phyloP scores from a whole-genome alignment of 2,113 vertebrate genomes.

The Pygathrix nemaeus region DNA sequence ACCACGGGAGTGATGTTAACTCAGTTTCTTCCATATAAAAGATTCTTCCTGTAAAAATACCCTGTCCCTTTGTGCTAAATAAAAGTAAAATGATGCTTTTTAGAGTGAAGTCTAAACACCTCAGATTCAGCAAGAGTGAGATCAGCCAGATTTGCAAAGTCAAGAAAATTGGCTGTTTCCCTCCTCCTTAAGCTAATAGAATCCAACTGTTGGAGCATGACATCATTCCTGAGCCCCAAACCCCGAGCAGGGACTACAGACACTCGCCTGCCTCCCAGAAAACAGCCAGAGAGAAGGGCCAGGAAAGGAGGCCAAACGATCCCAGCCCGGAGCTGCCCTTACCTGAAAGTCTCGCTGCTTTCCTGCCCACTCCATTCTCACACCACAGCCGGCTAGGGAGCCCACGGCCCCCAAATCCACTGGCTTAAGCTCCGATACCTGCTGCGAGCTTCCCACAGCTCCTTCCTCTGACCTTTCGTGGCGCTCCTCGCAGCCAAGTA shows the following conservation, averaged over 20 bases:
- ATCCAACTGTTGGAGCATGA: constrained; percentile 86
- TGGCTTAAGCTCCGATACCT: constrained; percentile 80
- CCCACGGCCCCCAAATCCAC: constrained; percentile 76
- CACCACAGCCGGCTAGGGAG: constrained; percentile 78
- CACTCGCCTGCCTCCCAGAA: constrained; percentile 57
- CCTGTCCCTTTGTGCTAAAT: constrained; percentile 25
- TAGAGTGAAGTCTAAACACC: constrained; percentile 42
- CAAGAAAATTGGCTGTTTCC: constrained; percentile 79
- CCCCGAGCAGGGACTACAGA: constrained; percentile 44
- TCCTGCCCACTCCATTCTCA: constrained; percentile 87
- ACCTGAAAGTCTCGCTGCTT: constrained; percentile 84
- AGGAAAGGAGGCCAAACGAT: not conserved
- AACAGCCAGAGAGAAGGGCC: constrained; percentile 9
- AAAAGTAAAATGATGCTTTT: constrained; percentile 41
- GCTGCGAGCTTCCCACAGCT: constrained; percentile 84
- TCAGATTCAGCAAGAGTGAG: constrained; percentile 70
- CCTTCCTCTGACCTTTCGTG: constrained; percentile 84
- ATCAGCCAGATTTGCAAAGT: constrained; percentile 57
- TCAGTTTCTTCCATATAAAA: not conserved
- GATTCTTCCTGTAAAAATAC: constrained; percentile 42
- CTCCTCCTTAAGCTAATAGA: constrained; percentile 83
- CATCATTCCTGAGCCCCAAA: constrained; percentile 84
- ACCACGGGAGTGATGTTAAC: not conserved
- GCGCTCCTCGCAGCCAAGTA: constrained; percentile 81
- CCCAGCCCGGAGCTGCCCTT: constrained; percentile 70